phyloP scores from a whole-genome alignment of 2,113 vertebrate species.

The Chauna torquata region DNA sequence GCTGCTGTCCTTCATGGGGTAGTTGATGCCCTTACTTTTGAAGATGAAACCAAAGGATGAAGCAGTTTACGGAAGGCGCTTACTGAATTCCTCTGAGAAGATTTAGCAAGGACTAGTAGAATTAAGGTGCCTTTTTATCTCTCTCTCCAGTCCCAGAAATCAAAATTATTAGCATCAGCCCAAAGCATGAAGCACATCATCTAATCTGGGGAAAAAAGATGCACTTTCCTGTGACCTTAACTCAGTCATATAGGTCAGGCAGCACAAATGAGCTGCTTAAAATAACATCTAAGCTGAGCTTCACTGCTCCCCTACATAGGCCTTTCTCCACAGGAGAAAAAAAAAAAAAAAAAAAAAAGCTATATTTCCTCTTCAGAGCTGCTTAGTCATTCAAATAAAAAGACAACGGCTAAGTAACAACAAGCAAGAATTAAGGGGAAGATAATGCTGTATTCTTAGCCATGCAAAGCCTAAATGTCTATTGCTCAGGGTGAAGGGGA shows the following conservation, averaged over 20 bases:
- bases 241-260: background rate
- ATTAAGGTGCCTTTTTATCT: constrained; percentile 12
- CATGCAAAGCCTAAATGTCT: background rate
- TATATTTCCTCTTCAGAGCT: background rate
- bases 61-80: background rate
- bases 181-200: background rate
- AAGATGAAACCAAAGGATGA: background rate
- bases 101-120: background rate
- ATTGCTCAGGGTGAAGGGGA: background rate
- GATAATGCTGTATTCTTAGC: background rate
- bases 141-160: background rate
- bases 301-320: background rate
- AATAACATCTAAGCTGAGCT: constrained; percentile 20
- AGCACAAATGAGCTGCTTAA: constrained; percentile 32
- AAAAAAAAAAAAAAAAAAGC: background rate
- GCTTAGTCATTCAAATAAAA: background rate
- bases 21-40: background rate
- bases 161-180: constrained; percentile 15
- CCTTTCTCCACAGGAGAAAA: background rate
- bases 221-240: constrained; percentile 24
- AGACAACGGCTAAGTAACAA: background rate
- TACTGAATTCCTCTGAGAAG: constrained; percentile 22
- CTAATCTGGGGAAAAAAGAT: background rate
- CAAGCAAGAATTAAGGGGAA: background rate
- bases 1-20: background rate